Evolutionary conservation across 2,797 vertebrate species (phyloP).

Genomic region (Poeciliopsis turneri): DNA sequence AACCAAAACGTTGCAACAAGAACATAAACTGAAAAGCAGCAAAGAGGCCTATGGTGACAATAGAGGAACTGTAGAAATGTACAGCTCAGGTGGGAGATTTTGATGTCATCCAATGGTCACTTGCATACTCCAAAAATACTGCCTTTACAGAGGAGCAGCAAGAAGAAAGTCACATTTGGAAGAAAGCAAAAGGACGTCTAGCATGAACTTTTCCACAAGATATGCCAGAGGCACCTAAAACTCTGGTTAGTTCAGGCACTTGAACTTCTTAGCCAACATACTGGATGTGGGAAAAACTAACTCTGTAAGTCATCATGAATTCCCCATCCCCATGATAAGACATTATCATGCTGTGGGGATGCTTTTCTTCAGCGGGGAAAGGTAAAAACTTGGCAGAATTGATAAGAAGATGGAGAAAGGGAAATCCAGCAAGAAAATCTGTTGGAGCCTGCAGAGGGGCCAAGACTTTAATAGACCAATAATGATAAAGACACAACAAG

Average conservation of each 20-base stretch:
- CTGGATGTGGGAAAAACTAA: background rate
- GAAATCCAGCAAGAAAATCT: background rate
- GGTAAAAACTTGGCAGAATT: background rate
- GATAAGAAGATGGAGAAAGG: background rate
- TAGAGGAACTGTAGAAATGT: background rate
- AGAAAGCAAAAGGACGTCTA: background rate
- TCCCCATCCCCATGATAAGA: background rate
- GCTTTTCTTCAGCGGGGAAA: background rate
- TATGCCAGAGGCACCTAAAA: background rate
- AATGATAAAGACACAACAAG: background rate
- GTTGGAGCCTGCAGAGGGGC: background rate
- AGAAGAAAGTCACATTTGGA: background rate
- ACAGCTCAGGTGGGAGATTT: background rate
- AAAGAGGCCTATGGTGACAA: background rate
- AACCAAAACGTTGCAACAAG: background rate
- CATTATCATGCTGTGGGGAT: background rate
- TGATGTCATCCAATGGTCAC: background rate
- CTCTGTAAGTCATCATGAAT: background rate
- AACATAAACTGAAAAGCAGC: background rate
- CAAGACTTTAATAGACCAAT: background rate
- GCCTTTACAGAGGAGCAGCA: background rate
- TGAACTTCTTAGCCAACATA: background rate
- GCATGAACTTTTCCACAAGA: background rate
- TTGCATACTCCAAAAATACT: background rate
- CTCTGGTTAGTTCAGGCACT: background rate